Conservation (phyloP, 2,797 vertebrate species). For the Spheniscus humboldti region DNA sequence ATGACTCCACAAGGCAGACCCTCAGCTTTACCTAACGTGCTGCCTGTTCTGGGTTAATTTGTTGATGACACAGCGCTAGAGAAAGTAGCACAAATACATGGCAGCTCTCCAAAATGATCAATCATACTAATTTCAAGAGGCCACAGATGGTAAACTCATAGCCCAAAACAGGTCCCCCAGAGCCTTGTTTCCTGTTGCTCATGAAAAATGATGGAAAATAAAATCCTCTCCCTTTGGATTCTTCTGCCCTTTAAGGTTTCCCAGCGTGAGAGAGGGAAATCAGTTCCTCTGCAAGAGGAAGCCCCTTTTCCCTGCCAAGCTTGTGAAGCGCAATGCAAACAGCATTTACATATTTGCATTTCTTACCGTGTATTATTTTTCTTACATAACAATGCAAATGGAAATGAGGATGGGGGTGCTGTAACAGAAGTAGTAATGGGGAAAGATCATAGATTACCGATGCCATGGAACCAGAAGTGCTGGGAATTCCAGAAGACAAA, state of each 20-base stretch:
- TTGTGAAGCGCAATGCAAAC: neutral
- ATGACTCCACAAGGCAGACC: neutral
- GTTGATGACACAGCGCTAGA: neutral
- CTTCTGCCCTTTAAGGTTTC: neutral
- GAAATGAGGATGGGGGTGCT: neutral
- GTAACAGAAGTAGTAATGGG: neutral
- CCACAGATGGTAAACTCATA: neutral
- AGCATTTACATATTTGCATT: neutral
- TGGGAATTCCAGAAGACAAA: neutral
- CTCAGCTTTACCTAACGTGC: neutral
- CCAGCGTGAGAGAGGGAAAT: neutral
- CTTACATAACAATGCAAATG: neutral
- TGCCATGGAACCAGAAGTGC: neutral
- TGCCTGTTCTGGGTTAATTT: neutral
- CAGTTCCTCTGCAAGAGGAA: neutral
- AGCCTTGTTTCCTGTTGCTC: neutral
- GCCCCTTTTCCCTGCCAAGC: neutral
- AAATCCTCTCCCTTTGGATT: neutral
- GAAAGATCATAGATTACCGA: neutral
- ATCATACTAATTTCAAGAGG: neutral
- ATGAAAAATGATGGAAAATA: neutral
- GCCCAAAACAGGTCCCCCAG: neutral
- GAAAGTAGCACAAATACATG: neutral
- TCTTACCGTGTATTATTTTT: neutral
- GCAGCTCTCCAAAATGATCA: neutral